Evolutionary conservation across 2,888 invertebrate species (phyloP).

Genomic region (Rhopalosiphum nymphaeae): DNA sequence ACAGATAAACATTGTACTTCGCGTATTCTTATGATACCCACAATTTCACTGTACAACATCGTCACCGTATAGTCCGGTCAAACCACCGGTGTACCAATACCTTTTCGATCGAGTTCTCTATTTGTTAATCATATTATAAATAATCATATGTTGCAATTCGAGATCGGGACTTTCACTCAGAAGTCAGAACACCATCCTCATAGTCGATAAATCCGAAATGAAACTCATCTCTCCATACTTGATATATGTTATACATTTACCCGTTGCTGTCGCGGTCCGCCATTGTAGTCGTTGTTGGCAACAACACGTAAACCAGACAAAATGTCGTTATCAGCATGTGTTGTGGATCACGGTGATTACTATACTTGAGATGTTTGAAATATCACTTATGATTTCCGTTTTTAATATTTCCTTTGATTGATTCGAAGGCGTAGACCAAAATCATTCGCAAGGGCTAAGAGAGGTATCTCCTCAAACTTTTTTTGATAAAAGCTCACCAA

Average conservation of each 20-base stretch:
- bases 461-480: background rate
- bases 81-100: conserved; percentile 1
- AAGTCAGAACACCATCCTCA: background rate
- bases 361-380: background rate
- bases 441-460: background rate
- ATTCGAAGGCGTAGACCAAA: background rate
- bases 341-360: background rate
- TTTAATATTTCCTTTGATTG: background rate
- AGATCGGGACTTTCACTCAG: conserved; percentile 53
- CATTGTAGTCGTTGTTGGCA: background rate
- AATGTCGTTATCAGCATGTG: background rate
- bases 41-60: conserved; percentile 54
- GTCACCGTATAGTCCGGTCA: conserved; percentile 33
- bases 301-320: background rate
- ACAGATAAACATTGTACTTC: background rate
- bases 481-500: background rate
- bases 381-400: background rate
- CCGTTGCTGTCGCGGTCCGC: background rate
- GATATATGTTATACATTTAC: background rate
- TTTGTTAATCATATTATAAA: conserved; percentile 4
- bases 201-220: background rate
- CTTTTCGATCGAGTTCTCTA: conserved; percentile 51
- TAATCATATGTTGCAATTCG: background rate
- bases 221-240: conserved; percentile 33
- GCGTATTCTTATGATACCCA: background rate